Evolutionary conservation across 2,888 invertebrate species (phyloP).

Genomic region (Drosophila imparisetae): DNA sequence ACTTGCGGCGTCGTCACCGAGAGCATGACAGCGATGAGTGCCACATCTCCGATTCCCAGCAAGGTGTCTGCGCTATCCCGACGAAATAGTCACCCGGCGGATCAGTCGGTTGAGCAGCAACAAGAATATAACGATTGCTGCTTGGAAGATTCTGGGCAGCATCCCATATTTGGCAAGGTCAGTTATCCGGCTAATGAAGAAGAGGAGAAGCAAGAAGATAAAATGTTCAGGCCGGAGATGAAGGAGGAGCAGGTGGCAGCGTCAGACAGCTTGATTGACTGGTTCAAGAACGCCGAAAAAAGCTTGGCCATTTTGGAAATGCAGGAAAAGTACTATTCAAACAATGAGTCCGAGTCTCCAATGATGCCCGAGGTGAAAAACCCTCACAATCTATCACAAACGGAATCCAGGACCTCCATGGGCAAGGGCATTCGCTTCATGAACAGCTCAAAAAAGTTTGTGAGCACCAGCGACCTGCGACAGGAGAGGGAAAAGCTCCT

Average conservation of each 20-base stretch:
- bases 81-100: neutral
- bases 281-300: slow-evolving; percentile 20
- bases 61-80: neutral
- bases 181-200: slow-evolving; percentile 26
- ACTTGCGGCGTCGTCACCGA: slow-evolving; percentile 3
- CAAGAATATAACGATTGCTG: neutral
- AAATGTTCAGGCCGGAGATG: neutral
- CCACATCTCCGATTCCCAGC: neutral
- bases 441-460: slow-evolving; percentile 33
- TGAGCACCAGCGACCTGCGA: slow-evolving; percentile 25
- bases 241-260: neutral
- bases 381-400: slow-evolving; percentile 28
- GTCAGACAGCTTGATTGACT: slow-evolving; percentile 25
- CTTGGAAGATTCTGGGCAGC: neutral
- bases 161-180: neutral
- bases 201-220: slow-evolving; percentile 1
- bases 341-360: neutral
- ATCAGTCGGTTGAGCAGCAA: neutral
- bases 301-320: slow-evolving; percentile 32
- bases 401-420: slow-evolving; percentile 8
- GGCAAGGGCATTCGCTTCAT: neutral
- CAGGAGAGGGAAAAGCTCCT: neutral
- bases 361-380: neutral
- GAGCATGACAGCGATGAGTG: neutral
- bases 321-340: slow-evolving; percentile 13